These are phyloP conservation scores for Catharus minimus DNA, from an alignment of 2,113 vertebrate genomes.

Conservation along the genomic window DNA sequence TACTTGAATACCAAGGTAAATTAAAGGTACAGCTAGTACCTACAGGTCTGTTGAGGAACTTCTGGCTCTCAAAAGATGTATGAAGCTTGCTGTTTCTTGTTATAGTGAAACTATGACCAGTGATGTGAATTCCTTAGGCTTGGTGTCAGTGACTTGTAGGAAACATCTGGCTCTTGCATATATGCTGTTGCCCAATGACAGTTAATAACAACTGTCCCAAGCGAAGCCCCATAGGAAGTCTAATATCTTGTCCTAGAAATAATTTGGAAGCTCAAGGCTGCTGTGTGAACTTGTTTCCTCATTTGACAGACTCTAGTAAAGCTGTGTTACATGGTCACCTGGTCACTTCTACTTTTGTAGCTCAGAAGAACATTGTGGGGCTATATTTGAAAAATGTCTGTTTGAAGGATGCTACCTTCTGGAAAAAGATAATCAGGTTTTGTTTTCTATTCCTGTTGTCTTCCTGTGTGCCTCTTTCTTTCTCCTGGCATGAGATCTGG, in stretches of 20 bases:
- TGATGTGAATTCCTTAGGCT: conserved; percentile 46
- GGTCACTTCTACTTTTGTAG: background rate
- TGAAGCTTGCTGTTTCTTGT: background rate
- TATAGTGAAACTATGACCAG: conserved; percentile 43
- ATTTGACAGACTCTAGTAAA: background rate
- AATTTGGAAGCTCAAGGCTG: background rate
- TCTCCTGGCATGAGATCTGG: background rate
- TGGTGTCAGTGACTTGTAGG: conserved; percentile 44
- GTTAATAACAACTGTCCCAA: background rate
- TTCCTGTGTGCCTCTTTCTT: background rate
- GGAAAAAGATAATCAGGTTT: background rate
- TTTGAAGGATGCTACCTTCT: background rate
- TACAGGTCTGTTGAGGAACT: background rate
- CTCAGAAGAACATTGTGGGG: background rate
- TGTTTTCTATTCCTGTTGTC: background rate
- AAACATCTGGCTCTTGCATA: conserved; percentile 42
- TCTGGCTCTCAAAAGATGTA: background rate
- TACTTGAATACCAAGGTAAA: background rate
- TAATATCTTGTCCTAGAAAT: background rate
- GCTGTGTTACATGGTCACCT: background rate
- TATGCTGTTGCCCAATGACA: background rate
- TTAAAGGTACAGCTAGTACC: background rate
- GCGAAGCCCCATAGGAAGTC: background rate
- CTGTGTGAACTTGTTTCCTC: background rate
- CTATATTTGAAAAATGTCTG: background rate